Evolutionary conservation across 1,140 invertebrate genomes (phyloP).

Genomic region (Aradophagus sp.): DNA sequence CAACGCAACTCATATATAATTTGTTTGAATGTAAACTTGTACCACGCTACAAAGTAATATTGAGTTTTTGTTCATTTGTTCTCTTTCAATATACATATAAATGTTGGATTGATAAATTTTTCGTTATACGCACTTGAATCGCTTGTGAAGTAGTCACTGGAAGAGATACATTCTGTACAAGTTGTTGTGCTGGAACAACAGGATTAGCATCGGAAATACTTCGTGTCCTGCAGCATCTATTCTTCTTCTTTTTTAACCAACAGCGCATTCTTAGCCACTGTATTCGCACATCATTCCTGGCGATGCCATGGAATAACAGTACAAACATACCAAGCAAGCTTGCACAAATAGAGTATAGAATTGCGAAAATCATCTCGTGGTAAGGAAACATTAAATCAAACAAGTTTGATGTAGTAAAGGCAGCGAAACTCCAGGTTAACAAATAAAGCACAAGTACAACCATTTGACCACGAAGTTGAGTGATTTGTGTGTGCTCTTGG

Average conservation of each 20-base stretch:
- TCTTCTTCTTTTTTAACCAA: conserved; percentile 78
- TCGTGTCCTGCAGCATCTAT: conserved; percentile 78
- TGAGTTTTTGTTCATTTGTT: too few relatives aligned
- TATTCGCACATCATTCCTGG: conserved; percentile 85
- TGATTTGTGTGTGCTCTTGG: conserved; percentile 85
- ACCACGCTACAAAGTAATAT: too few relatives aligned
- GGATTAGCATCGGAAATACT: conserved; percentile 80
- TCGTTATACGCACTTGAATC: too few relatives aligned
- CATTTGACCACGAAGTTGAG: conserved; percentile 86
- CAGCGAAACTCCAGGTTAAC: conserved; percentile 83
- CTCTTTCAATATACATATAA: too few relatives aligned
- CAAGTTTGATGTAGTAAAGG: conserved; percentile 80
- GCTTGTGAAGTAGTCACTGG: conserved; percentile 68
- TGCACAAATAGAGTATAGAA: conserved; percentile 83
- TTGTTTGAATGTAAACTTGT: too few relatives aligned
- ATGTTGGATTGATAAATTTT: too few relatives aligned
- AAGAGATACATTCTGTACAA: conserved; percentile 65
- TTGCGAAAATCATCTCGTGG: conserved; percentile 86
- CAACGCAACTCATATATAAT: too few relatives aligned
- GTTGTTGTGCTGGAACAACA: conserved; percentile 74
- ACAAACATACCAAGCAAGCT: conserved; percentile 87
- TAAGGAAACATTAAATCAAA: conserved; percentile 79
- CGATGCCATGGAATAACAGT: conserved; percentile 89
- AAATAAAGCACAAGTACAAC: conserved; percentile 85
- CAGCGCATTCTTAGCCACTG: conserved; percentile 82